Base-by-base conservation (phyloP, 2,797 vertebrate species). In the Eremophila alpestris region DNA sequence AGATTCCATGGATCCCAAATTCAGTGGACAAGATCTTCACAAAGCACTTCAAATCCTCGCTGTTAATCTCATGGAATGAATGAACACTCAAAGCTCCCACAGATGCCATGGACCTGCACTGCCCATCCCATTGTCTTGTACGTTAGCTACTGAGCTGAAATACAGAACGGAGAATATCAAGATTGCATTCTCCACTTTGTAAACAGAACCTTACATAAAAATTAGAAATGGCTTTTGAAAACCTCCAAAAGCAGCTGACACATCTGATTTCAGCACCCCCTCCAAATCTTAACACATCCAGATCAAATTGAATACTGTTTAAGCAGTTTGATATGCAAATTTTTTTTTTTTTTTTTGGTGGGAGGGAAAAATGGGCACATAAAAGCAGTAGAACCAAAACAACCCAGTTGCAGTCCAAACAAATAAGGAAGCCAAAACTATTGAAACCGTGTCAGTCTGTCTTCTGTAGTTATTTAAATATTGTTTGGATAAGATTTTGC, bases 1-100 rank as follows among this genome's bases (percentile, higher is more conserved):
- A 59, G 24, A 36, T 11, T 45, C 14, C 34, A 41, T 2, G 12
- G n/a, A 64, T 60, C 41, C 26, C 13, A 52, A 52, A 78, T 67
- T 74, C 52, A 85, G 36, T 49, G 21, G 38, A 43, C 7, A 3
- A 76, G 10, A 65, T 45, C 15, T 64, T 15, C 24, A 46, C 12
- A 43, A 16, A 54, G 13, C 17, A 77, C 40, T 63, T 70, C 7
- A 91, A 93, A 73, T 58, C 22, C 4, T 90, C 0, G 0, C 4
- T 60, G 32, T 62, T 40, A 32, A 52, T 80, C 20, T 67, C 69
- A 67, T 32, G 70, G 36, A 16, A 76, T 63, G 48, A 84, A 82
- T 41, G 10, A 82, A 9, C 22, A 52, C 7, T n/a, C 22, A 32
- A 7, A 2, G 1, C 3, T 1, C 5, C 2, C 27, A 11, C 8